Conservation (phyloP, 2,113 vertebrate species). For the Neomonachus schauinslandi region DNA sequence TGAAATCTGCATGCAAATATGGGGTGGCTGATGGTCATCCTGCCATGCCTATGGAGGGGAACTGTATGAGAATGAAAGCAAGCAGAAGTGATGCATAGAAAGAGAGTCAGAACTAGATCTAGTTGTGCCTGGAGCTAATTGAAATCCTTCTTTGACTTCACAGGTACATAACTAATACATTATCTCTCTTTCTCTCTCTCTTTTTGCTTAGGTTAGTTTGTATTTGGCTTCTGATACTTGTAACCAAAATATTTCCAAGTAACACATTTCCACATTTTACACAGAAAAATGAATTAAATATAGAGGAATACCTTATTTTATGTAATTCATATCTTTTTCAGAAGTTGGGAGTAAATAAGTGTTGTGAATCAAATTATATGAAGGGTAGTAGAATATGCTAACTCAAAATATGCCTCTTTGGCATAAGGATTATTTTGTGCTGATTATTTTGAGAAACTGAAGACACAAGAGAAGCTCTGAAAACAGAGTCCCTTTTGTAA, state of each 20-base stretch:
- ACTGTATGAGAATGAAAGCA: not conserved
- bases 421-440: not conserved
- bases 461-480: not conserved
- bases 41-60: not conserved
- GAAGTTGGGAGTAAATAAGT: not conserved
- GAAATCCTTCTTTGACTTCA: not conserved
- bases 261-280: not conserved
- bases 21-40: not conserved
- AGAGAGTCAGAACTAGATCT: not conserved
- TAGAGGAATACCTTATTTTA: not conserved
- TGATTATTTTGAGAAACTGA: not conserved
- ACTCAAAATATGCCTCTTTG: not conserved
- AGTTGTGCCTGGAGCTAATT: not conserved
- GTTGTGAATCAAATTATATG: not conserved
- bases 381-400: not conserved
- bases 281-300: constrained; percentile 33
- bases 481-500: not conserved
- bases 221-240: not conserved
- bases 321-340: constrained; percentile 14
- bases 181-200: not conserved
- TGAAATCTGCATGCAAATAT: not conserved
- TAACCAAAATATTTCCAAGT: constrained; percentile 31
- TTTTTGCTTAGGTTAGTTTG: not conserved
- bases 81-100: not conserved
- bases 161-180: not conserved